Conservation (phyloP, 2,888 invertebrate genomes). For the Lasioglossum figueresi region DNA sequence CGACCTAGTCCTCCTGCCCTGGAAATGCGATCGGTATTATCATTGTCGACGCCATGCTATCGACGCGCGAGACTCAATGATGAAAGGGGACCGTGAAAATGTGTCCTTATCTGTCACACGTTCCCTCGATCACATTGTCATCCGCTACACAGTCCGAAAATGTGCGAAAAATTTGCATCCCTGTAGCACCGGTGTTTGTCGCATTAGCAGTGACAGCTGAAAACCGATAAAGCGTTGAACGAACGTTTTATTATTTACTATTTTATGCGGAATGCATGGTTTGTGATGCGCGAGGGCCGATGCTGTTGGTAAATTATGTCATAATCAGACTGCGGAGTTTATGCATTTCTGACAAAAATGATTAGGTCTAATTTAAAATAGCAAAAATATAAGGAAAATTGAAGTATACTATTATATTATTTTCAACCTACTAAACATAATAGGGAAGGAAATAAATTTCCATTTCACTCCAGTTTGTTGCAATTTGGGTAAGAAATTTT, state of each 20-base stretch:
- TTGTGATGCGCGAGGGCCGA: no score
- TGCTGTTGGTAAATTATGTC: background rate
- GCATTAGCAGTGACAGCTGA: background rate
- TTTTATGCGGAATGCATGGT: background rate
- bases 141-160: background rate
- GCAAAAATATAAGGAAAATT: no score
- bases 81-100: constrained; percentile 41
- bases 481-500: no score
- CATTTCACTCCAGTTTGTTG: no score
- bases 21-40: constrained; percentile 67
- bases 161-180: background rate
- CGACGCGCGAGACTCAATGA: constrained; percentile 36
- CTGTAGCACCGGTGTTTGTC: background rate
- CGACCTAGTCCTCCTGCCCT: constrained; percentile 79
- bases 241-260: background rate
- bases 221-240: background rate
- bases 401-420: no score
- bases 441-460: no score
- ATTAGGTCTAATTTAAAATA: no score
- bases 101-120: background rate
- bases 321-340: no score
- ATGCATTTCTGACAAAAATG: no score
- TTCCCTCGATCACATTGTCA: background rate
- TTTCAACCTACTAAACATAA: no score
- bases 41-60: constrained; percentile 36